A percentile compares a stretch with the other conserved stretches of the same genome.
phyloP scores from a whole-genome alignment of 2,797 vertebrate genomes.

The Amphiprion clarkii region DNA sequence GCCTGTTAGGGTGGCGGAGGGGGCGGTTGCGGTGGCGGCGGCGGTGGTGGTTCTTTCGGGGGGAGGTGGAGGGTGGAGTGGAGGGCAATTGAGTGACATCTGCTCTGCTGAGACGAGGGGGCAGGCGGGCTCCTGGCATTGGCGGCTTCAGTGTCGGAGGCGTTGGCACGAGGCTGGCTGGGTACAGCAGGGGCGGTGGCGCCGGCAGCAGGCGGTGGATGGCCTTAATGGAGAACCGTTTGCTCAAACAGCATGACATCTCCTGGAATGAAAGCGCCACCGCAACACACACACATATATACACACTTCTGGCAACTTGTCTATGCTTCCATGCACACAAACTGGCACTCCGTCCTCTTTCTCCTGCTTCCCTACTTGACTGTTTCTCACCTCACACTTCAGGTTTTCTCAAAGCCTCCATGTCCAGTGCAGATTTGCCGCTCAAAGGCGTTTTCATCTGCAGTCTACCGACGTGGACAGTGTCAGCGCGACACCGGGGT shows the following conservation, averaged over 20 bases:
- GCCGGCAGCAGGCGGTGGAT: constrained; percentile 87
- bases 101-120: constrained; percentile 89
- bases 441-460: constrained; percentile 61
- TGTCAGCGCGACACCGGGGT: constrained; percentile 37
- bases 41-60: constrained; percentile 19
- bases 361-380: constrained; percentile 55
- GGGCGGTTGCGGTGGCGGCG: constrained; percentile 13
- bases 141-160: constrained; percentile 80
- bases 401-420: constrained; percentile 49
- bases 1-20: constrained; percentile 81
- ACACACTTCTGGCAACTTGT: constrained; percentile 53
- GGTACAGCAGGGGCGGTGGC: constrained; percentile 81
- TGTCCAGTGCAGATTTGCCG: constrained; percentile 41
- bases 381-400: constrained; percentile 58
- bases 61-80: constrained; percentile 65
- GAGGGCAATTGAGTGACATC: constrained; percentile 92
- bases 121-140: constrained; percentile 88
- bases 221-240: constrained; percentile 91
- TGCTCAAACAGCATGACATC: constrained; percentile 95
- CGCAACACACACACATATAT: constrained; percentile 15
- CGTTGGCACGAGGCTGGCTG: constrained; percentile 83
- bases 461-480: constrained; percentile 43
- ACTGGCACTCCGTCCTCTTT: constrained; percentile 37
- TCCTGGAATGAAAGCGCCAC: constrained; percentile 93
- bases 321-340: constrained; percentile 45